These are phyloP conservation scores for Taurulus bubalis DNA, from an alignment of 2,113 vertebrate species.

Conservation along the genomic window DNA sequence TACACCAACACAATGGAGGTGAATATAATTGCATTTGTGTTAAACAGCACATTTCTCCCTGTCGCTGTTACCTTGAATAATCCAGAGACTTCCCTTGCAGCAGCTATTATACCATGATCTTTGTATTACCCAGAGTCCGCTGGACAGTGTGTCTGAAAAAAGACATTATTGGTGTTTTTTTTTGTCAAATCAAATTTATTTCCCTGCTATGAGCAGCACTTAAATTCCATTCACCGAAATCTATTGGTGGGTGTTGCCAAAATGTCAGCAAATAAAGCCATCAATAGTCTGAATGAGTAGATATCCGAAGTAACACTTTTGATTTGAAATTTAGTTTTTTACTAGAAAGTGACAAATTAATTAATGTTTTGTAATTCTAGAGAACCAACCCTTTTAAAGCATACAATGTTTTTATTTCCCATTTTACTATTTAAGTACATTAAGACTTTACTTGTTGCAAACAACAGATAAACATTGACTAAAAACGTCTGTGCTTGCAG, in stretches of 20 bases:
- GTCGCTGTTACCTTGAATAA: neutral
- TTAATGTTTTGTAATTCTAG: neutral
- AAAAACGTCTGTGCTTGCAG: neutral
- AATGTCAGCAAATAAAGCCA: neutral
- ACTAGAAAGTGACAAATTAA: neutral
- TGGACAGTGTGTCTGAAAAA: neutral
- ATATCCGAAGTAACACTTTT: neutral
- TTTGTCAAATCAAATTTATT: neutral
- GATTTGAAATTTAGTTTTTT: too few species aligned
- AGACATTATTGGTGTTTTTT: neutral
- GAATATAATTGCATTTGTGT: neutral
- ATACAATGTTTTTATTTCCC: neutral
- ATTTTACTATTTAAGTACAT: neutral
- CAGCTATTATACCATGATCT: too few species aligned
- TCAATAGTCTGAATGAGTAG: neutral
- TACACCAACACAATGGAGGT: neutral
- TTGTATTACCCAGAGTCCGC: neutral
- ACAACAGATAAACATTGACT: neutral
- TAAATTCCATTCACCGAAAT: neutral
- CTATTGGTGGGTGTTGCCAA: neutral
- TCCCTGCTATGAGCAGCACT: neutral
- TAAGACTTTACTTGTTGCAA: neutral
- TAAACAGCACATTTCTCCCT: neutral
- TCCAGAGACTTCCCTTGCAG: neutral
- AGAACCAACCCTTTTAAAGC: neutral